A percentile compares a stretch with the other conserved stretches of the same genome.
Conservation (phyloP, 2,797 vertebrate genomes). For the Stomatorhinus walkeri region DNA sequence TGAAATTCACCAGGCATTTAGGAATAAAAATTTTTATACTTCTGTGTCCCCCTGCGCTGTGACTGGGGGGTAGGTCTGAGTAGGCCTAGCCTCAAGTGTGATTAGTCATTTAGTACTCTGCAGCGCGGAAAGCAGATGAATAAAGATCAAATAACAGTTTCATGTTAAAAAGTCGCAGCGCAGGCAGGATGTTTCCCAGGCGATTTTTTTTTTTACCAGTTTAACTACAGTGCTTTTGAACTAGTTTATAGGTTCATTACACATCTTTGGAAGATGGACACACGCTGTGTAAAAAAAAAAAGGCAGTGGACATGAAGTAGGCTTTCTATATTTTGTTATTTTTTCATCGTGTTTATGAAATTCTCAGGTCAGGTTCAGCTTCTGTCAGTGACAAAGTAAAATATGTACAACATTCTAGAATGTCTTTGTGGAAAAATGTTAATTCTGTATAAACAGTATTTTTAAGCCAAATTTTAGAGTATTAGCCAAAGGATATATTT, state of each 20-base stretch:
- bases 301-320: not conserved
- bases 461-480: not conserved
- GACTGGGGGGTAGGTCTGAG: not conserved
- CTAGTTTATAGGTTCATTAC: not conserved
- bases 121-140: not conserved
- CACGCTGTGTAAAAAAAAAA: not conserved
- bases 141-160: slow-evolving; percentile 2
- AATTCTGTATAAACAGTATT: slow-evolving; percentile 19
- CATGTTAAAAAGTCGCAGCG: not conserved
- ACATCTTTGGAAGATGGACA: slow-evolving; percentile 14
- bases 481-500: not conserved
- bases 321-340: not conserved
- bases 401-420: not conserved
- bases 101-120: not conserved
- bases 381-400: not conserved
- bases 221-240: not conserved
- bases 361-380: not conserved
- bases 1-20: not conserved
- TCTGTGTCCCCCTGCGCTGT: not conserved
- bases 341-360: not conserved
- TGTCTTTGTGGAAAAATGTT: not conserved
- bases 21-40: not conserved
- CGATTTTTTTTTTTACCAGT: not conserved
- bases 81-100: not conserved
- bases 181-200: not conserved